phyloP scores from a whole-genome alignment of 1,140 invertebrate species.

The Lepidurus arcticus region DNA sequence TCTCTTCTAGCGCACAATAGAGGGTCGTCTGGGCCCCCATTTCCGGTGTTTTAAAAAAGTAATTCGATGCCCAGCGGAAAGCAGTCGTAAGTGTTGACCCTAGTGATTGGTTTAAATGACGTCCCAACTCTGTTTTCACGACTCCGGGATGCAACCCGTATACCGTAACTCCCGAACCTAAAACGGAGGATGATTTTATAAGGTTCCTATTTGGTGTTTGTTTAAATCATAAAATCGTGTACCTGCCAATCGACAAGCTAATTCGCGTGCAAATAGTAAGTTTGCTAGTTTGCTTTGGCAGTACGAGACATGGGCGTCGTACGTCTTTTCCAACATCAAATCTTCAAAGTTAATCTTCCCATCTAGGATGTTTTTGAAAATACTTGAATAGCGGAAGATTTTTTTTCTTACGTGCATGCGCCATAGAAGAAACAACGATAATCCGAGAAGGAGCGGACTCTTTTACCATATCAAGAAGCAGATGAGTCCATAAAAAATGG shows the following conservation, averaged over 20 bases:
- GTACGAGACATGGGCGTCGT: slow-evolving; percentile 61
- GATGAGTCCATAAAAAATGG: slow-evolving; percentile 43
- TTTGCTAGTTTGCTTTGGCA: slow-evolving; percentile 85
- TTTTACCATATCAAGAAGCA: slow-evolving; percentile 50
- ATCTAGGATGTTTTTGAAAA: background rate
- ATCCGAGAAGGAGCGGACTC: slow-evolving; percentile 67
- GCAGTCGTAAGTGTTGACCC: slow-evolving; percentile 2
- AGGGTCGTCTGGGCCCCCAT: slow-evolving; percentile 69
- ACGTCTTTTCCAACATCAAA: slow-evolving; percentile 63
- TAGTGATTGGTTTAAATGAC: slow-evolving; percentile 55
- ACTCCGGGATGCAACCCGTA: slow-evolving; percentile 82
- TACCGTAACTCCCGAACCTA: slow-evolving; percentile 68
- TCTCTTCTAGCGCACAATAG: slow-evolving; percentile 63
- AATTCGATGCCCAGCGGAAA: slow-evolving; percentile 67
- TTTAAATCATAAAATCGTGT: slow-evolving; percentile 33
- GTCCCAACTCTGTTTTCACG: slow-evolving; percentile 69
- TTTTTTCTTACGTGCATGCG: slow-evolving; percentile 51
- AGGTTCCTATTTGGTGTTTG: background rate
- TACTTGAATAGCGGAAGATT: background rate
- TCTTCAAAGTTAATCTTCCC: slow-evolving; percentile 69
- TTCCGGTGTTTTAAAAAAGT: slow-evolving; percentile 61
- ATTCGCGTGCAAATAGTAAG: slow-evolving; percentile 73
- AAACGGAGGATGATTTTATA: slow-evolving; percentile 36
- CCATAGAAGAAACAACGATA: slow-evolving; percentile 66
- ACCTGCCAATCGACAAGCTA: slow-evolving; percentile 65